Conservation (phyloP, 2,797 vertebrate species). For the Selene dorsalis region DNA sequence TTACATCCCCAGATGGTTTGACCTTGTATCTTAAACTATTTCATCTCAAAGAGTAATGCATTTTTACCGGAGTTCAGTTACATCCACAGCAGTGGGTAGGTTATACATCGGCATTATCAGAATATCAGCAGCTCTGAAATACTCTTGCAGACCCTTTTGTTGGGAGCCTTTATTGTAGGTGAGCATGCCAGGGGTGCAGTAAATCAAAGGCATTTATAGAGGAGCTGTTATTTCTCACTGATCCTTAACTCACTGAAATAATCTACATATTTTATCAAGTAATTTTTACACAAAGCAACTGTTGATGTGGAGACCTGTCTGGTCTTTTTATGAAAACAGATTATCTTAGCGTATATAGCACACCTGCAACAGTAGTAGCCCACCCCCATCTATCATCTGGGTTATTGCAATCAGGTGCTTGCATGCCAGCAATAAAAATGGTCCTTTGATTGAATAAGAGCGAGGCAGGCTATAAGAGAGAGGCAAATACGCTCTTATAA, state of each 20-base stretch:
- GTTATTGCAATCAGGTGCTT: constrained; percentile 80
- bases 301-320: constrained; percentile 71
- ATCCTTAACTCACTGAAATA: constrained; percentile 60
- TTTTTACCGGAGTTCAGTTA: constrained; percentile 42
- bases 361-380: constrained; percentile 70
- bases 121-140: constrained; percentile 43
- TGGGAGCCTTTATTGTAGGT: constrained; percentile 9
- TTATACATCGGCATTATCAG: constrained; percentile 38
- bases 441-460: constrained; percentile 80
- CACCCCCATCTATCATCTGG: constrained; percentile 75
- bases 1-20: constrained; percentile 54
- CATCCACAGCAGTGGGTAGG: constrained; percentile 27
- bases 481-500: constrained; percentile 75
- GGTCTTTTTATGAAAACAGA: constrained; percentile 81
- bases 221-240: constrained; percentile 42
- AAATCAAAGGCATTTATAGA: constrained; percentile 40
- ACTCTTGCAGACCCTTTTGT: constrained; percentile 15
- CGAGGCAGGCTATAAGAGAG: constrained; percentile 62
- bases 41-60: constrained; percentile 60
- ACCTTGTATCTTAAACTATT: too few relatives aligned
- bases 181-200: constrained; percentile 9
- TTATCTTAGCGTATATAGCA: constrained; percentile 68
- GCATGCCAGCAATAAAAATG: constrained; percentile 69
- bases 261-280: constrained; percentile 80
- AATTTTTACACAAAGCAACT: constrained; percentile 67